A percentile compares a stretch with the other conserved stretches of the same genome.
These are phyloP conservation scores for Bryconaethiops microstoma DNA, from an alignment of 2,797 vertebrate species.

Conservation along the genomic window DNA sequence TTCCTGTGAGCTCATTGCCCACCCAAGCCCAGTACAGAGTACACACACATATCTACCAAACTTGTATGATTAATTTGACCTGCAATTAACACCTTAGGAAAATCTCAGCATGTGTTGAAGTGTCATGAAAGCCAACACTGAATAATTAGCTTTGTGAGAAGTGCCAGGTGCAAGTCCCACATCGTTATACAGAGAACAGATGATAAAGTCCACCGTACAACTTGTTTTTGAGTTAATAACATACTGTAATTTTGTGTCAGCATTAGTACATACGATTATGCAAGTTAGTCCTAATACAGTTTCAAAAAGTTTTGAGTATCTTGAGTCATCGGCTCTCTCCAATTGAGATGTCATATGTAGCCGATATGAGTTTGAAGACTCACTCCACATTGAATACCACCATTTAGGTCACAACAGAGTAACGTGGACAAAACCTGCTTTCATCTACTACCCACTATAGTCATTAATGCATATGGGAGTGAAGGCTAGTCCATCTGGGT, in stretches of 20 bases:
- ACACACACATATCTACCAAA: slow-evolving; percentile 11
- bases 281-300: neutral
- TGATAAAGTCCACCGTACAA: neutral
- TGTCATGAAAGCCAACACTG: slow-evolving; percentile 38
- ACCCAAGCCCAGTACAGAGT: slow-evolving; percentile 36
- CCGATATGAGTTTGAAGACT: slow-evolving; percentile 1
- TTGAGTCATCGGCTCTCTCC: neutral
- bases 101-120: slow-evolving; percentile 23
- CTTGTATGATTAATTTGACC: slow-evolving; percentile 12
- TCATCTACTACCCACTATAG: too few species aligned
- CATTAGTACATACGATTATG: neutral
- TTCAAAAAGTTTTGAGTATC: neutral
- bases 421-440: too few species aligned
- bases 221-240: neutral
- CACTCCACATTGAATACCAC: neutral
- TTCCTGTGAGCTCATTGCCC: slow-evolving; percentile 13
- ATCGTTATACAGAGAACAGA: slow-evolving; percentile 21
- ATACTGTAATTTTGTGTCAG: neutral
- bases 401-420: neutral
- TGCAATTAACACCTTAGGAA: slow-evolving; percentile 44
- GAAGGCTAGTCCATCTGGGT: too few species aligned
- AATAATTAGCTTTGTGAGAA: slow-evolving; percentile 48
- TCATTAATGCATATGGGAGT: too few species aligned
- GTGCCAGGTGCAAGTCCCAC: slow-evolving; percentile 9
- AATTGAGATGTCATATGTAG: neutral